Conservation (phyloP, 1,140 invertebrate species). For the Zaprionus taronus region DNA sequence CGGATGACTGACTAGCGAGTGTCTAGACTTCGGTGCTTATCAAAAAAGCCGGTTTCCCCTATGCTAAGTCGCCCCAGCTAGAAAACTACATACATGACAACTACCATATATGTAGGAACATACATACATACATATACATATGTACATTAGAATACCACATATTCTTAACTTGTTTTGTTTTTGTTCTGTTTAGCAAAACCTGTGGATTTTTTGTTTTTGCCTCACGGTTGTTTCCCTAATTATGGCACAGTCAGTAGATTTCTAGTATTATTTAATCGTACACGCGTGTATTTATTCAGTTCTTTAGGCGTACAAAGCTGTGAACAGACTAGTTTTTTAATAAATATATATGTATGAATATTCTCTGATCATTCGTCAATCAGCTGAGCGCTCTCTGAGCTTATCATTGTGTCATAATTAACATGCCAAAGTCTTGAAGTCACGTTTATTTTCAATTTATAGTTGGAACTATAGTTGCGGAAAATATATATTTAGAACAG, state of each 20-base stretch:
- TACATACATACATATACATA: background rate
- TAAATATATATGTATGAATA: background rate
- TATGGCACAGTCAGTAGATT: conserved; percentile 17
- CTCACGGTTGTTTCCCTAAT: background rate
- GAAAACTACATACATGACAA: conserved; percentile 6
- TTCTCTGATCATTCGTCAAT: background rate
- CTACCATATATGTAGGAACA: background rate
- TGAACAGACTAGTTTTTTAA: background rate
- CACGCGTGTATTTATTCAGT: background rate
- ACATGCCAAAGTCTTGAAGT: conserved; percentile 1
- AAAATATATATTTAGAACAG: background rate
- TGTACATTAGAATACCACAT: background rate
- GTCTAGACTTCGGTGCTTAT: conserved; percentile 37
- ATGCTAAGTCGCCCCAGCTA: conserved; percentile 19
- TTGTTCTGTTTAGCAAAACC: conserved; percentile 4
- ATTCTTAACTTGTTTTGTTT: background rate
- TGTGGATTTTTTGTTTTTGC: conserved; percentile 5
- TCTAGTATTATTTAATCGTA: conserved; percentile 3
- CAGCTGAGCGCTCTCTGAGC: background rate
- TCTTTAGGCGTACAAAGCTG: background rate
- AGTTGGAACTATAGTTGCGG: background rate
- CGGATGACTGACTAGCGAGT: conserved; percentile 18
- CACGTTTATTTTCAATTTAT: background rate
- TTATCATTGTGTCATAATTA: background rate
- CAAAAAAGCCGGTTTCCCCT: conserved; percentile 44